Evolutionary conservation across 1,140 invertebrate genomes (phyloP).

Genomic region (Drosophila kanapiae): DNA sequence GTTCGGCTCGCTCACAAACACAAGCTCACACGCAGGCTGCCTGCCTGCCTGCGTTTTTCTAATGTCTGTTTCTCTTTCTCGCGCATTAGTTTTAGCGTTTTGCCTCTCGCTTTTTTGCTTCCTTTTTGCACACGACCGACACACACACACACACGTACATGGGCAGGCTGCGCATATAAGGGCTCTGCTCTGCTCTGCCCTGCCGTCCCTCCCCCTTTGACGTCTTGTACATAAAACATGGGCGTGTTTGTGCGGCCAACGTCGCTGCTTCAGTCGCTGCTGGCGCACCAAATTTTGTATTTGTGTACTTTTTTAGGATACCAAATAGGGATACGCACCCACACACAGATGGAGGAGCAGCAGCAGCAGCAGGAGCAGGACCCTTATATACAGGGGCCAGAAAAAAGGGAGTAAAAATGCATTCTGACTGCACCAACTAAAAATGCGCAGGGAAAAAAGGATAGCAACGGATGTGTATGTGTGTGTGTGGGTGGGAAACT

Average conservation of each 20-base stretch:
- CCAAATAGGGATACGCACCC: constrained; percentile 79
- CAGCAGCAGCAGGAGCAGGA: constrained; percentile 11
- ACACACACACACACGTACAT: constrained; percentile 25
- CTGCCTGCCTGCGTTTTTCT: constrained; percentile 62
- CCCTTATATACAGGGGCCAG: constrained; percentile 43
- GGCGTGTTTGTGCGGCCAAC: constrained; percentile 76
- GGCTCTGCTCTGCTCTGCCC: constrained; percentile 6
- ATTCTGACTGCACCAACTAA: constrained; percentile 79
- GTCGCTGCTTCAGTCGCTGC: constrained; percentile 59
- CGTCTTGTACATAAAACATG: constrained; percentile 79
- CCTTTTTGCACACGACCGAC: constrained; percentile 63
- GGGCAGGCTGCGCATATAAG: constrained; percentile 50
- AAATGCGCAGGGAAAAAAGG: constrained; percentile 62
- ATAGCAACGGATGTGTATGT: neutral
- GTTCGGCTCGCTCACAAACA: constrained; percentile 53
- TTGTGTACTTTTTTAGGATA: constrained; percentile 85
- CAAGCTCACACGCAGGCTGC: constrained; percentile 22
- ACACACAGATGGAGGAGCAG: constrained; percentile 16
- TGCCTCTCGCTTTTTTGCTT: constrained; percentile 84
- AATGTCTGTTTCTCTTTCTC: constrained; percentile 84
- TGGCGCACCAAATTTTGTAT: constrained; percentile 68
- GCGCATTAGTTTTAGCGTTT: constrained; percentile 84
- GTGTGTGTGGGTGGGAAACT: constrained; percentile 41
- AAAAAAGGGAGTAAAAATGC: constrained; percentile 72
- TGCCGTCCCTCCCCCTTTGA: constrained; percentile 42